Conservation (phyloP, 2,888 invertebrate genomes). For the Pristionchus entomophagus region DNA sequence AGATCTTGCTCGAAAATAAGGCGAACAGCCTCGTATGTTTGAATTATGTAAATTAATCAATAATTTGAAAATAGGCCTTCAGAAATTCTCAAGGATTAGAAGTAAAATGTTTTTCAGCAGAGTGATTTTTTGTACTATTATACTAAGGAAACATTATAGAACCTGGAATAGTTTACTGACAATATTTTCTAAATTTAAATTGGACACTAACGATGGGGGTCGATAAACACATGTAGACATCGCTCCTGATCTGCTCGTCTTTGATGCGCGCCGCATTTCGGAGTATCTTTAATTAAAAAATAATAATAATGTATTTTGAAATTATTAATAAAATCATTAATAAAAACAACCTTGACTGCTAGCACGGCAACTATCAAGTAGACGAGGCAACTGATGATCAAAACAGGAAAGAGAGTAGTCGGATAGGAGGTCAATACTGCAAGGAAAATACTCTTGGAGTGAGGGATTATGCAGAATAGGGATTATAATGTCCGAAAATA, state of each 20-base stretch:
- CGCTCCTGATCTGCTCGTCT: constrained; percentile 32
- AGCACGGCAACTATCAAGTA: not conserved
- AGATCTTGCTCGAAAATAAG: too few species aligned
- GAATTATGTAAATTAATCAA: too few species aligned
- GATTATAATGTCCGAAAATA: not conserved
- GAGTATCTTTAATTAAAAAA: not conserved
- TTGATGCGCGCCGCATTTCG: not conserved
- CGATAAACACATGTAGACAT: constrained; percentile 3
- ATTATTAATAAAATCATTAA: not conserved
- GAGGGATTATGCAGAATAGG: too few species aligned
- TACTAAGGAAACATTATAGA: too few species aligned
- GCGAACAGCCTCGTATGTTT: too few species aligned
- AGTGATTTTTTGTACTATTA: not conserved
- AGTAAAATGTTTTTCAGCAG: too few species aligned
- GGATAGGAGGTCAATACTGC: constrained; percentile 19
- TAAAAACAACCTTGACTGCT: not conserved
- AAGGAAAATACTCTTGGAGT: too few species aligned
- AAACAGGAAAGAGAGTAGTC: not conserved
- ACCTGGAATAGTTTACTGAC: too few species aligned
- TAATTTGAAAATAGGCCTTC: too few species aligned
- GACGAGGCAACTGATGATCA: constrained; percentile 20
- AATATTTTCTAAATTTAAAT: not conserved
- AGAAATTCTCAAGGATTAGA: too few species aligned
- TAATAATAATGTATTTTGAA: not conserved
- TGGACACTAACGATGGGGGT: not conserved